A percentile compares a stretch with the other conserved stretches of the same genome.
Conservation (phyloP, 2,888 invertebrate genomes). For the Trachelus tabidus region DNA sequence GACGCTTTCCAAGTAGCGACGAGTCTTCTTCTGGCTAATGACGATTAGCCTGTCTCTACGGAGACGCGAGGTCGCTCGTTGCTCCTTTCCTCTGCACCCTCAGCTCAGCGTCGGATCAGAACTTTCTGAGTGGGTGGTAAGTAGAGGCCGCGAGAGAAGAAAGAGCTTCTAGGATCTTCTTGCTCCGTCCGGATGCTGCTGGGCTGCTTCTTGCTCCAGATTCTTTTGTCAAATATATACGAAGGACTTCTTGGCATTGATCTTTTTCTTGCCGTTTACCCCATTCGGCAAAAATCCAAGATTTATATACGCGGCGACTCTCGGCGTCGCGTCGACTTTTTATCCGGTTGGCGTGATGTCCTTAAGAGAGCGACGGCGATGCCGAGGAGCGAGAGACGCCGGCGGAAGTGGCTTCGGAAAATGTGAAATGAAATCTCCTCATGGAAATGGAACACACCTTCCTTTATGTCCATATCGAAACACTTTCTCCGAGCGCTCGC, state of each 20-base stretch:
- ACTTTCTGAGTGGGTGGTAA: background rate
- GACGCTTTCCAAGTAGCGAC: background rate
- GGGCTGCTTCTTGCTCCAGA: background rate
- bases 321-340: background rate
- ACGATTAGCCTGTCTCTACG: background rate
- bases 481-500: conserved; percentile 19
- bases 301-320: background rate
- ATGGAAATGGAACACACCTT: conserved; percentile 46
- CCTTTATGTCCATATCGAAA: conserved; percentile 35
- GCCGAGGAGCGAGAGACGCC: background rate
- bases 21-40: background rate
- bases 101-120: background rate
- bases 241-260: background rate
- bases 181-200: background rate
- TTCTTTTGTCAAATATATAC: background rate
- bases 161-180: background rate
- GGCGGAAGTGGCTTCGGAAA: conserved; percentile 28
- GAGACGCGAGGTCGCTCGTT: background rate
- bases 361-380: background rate
- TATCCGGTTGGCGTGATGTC: background rate
- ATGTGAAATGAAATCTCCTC: conserved; percentile 54
- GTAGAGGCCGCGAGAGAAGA: background rate
- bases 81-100: background rate
- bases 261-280: background rate
- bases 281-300: background rate